Percentiles rank a stretch among this genome's conserved stretches.
phyloP scores from a whole-genome alignment of 2,797 vertebrate genomes.

The Cossypha dichroa region DNA sequence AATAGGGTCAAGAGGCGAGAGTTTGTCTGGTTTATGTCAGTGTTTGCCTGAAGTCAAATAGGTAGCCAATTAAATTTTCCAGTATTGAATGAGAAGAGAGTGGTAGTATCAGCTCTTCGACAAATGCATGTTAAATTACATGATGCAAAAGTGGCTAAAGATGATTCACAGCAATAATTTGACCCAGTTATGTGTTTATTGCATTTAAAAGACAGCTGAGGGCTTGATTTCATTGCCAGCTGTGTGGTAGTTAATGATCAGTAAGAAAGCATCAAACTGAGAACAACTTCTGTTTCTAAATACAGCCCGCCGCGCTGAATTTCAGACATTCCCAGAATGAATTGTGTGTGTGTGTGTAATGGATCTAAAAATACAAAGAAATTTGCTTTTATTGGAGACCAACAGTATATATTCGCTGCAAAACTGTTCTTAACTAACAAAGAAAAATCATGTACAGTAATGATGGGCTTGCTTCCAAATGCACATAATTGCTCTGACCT shows the following conservation, averaged over 20 bases:
- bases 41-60: slow-evolving; percentile 66
- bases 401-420: not conserved
- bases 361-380: not conserved
- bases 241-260: slow-evolving; percentile 42
- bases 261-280: slow-evolving; percentile 6
- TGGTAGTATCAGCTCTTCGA: slow-evolving; percentile 62
- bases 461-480: not conserved
- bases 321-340: not conserved
- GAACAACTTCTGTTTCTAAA: slow-evolving; percentile 15
- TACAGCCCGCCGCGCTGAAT: not conserved
- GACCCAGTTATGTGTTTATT: slow-evolving; percentile 38
- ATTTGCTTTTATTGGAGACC: not conserved
- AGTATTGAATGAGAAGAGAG: slow-evolving; percentile 48
- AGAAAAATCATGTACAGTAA: not conserved
- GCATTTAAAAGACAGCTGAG: not conserved
- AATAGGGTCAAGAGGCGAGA: slow-evolving; percentile 62
- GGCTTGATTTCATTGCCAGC: slow-evolving; percentile 31
- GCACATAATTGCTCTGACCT: slow-evolving; percentile 1
- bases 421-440: not conserved
- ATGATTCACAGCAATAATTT: slow-evolving; percentile 47
- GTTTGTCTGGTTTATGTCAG: slow-evolving; percentile 67
- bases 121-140: slow-evolving; percentile 60
- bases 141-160: slow-evolving; percentile 52
- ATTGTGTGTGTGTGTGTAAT: not conserved
- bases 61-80: slow-evolving; percentile 73